Evolutionary conservation across 2,113 vertebrate genomes (phyloP), one percentile per base, ranked within the genome.

Genomic region (Ariopsis seemanni): DNA sequence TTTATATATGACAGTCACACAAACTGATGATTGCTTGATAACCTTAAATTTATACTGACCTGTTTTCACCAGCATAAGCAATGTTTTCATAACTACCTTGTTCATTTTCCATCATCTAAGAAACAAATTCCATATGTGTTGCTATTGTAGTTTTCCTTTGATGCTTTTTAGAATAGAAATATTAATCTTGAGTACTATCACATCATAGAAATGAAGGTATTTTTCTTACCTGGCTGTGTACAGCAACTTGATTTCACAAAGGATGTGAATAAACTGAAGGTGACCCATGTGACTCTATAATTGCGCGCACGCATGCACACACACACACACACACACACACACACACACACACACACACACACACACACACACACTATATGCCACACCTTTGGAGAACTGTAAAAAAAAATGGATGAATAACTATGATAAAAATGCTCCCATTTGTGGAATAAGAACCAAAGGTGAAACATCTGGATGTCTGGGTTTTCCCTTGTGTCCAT

Each of bases 61-160:
- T 62, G 48, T 20, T 53, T 75, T 83, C 80, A 34, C 2, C 18
- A 87, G 25, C 0, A 83, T 22, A 63, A 22, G 69, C 57, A 22
- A 53, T 22, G 11, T 87, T 57, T 75, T 83, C 80, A 63, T 30
- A 83, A 34, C 8, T 63, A 17, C 11, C 30, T 83, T 60, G 22
- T 20, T 83, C 57, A 34, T 18, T 63, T 57, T 74, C 86, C 86
- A 87, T 87, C 48, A 60, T 74, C 55, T 82, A 72, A 1, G 8
- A 27, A 25, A 72, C 20, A 65, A 58, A 63, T 4, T 62, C 9
- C 57, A 52, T 7, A 6, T 25, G 1, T 27, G 1, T 48, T 22
- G 25, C 34, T 25, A 0, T 50, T 20, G 7, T n/a, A 17, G 2
- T 11, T n/a, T 25, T 20, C 12, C 9, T 30, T n/a, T n/a, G 42